Percentiles rank a stretch among this genome's conserved stretches.
phyloP scores from a whole-genome alignment of 92 coral and sea anemone genomes.

The Porites divaricata region DNA sequence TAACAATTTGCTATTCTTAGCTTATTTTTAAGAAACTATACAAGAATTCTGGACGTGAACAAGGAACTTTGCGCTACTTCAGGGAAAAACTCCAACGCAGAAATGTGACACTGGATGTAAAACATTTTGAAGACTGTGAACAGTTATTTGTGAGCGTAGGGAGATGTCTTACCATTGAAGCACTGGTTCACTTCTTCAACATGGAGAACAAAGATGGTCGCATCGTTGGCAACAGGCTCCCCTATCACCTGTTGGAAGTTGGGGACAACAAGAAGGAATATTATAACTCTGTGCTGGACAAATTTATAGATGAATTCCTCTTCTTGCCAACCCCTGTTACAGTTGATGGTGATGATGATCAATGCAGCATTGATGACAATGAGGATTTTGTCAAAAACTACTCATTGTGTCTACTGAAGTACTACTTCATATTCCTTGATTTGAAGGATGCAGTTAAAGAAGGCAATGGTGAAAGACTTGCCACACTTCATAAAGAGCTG shows the following conservation, averaged over 20 bases:
- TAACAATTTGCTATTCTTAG: slow-evolving; percentile 16
- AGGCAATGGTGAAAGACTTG: slow-evolving; percentile 65
- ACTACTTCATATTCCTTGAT: slow-evolving; percentile 9
- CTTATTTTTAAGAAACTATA: slow-evolving; percentile 49
- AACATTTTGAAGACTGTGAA: slow-evolving; percentile 68
- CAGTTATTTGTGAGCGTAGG: slow-evolving; percentile 55
- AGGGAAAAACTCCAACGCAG: slow-evolving; percentile 38
- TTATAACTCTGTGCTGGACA: too few relatives aligned
- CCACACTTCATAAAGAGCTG: slow-evolving; percentile 58
- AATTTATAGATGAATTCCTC: too few relatives aligned
- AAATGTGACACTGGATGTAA: slow-evolving; percentile 54
- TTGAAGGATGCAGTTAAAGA: slow-evolving; percentile 46
- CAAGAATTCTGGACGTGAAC: slow-evolving; percentile 43
- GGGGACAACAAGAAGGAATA: too few relatives aligned
- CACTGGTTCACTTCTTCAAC: slow-evolving; percentile 54
- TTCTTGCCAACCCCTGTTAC: too few relatives aligned
- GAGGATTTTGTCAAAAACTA: too few relatives aligned
- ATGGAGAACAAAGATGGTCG: too few relatives aligned
- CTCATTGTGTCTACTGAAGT: too few relatives aligned
- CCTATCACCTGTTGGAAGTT: too few relatives aligned
- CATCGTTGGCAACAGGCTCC: too few relatives aligned
- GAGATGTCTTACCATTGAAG: slow-evolving; percentile 42
- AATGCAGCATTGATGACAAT: too few relatives aligned
- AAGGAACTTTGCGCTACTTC: slow-evolving; percentile 36
- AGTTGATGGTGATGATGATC: too few relatives aligned